These are phyloP conservation scores for Globodera rostochiensis DNA, from an alignment of 1,140 invertebrate species.

Conservation along the genomic window DNA sequence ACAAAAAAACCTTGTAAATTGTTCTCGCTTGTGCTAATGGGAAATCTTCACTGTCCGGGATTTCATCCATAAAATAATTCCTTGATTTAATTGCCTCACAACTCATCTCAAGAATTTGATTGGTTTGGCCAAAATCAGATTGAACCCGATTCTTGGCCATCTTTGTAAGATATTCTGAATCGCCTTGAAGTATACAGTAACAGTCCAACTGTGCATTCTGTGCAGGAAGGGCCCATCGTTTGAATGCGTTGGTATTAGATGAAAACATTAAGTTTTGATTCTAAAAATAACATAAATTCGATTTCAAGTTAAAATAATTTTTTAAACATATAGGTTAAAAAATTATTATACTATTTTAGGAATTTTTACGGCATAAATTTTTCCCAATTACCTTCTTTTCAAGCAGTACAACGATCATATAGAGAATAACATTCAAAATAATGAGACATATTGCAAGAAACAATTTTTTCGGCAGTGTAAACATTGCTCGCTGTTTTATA, in stretches of 20 bases:
- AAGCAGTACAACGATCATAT: neutral
- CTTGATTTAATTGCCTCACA: conserved; percentile 36
- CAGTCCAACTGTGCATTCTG: conserved; percentile 23
- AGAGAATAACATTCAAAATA: neutral
- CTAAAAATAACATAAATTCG: neutral
- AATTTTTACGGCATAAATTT: too few relatives aligned
- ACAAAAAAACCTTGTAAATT: conserved; percentile 10
- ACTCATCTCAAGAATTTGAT: conserved; percentile 31
- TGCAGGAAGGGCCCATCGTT: neutral
- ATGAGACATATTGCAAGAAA: neutral
- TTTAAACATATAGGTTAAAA: too few relatives aligned
- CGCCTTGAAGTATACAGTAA: conserved; percentile 6
- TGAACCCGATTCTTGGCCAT: conserved; percentile 20
- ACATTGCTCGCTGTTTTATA: neutral
- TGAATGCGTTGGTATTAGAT: neutral
- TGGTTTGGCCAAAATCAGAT: neutral
- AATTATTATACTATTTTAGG: too few relatives aligned
- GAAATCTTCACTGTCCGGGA: conserved; percentile 46
- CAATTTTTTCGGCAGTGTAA: neutral
- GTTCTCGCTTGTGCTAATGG: conserved; percentile 51
- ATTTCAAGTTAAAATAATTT: neutral
- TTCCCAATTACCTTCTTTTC: neutral
- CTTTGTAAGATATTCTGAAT: conserved; percentile 26
- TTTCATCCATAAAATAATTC: conserved; percentile 34
- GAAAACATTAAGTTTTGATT: neutral